These are phyloP conservation scores for Zapus hudsonius DNA, from an alignment of 2,113 vertebrate genomes.

Conservation along the genomic window DNA sequence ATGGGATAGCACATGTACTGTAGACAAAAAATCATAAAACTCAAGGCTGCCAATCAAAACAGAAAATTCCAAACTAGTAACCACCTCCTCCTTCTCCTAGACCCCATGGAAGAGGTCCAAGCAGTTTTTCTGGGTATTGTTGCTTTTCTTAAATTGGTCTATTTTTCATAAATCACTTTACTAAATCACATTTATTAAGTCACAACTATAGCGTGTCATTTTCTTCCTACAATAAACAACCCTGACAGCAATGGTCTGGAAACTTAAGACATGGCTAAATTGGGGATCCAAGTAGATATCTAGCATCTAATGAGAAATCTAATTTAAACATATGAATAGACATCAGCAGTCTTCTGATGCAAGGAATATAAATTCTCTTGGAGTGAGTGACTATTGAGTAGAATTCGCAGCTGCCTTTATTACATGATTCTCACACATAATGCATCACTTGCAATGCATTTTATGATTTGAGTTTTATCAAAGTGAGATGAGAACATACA, in stretches of 20 bases:
- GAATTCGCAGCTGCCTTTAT: slow-evolving; percentile 26
- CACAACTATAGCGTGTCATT: not conserved
- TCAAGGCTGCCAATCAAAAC: too few species aligned
- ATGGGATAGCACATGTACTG: too few species aligned
- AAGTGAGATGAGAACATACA: not conserved
- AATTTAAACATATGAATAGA: not conserved
- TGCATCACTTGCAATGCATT: not conserved
- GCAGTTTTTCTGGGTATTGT: not conserved
- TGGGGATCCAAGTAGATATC: not conserved
- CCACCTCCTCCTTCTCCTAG: too few species aligned
- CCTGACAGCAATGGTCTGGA: not conserved
- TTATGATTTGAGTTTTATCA: slow-evolving; percentile 38
- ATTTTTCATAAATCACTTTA: not conserved
- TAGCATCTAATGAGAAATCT: not conserved
- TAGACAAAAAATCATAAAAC: too few species aligned
- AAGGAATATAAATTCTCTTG: not conserved
- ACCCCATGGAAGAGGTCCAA: not conserved
- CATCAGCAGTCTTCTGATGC: not conserved
- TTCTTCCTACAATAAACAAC: not conserved
- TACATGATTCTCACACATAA: not conserved
- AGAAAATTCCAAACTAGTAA: too few species aligned
- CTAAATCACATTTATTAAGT: not conserved
- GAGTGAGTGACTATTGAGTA: not conserved
- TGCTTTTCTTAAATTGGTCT: not conserved
- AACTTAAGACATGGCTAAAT: not conserved